These are phyloP conservation scores for Tretioscincus oriximinensis DNA, from an alignment of 2,113 vertebrate genomes.

Conservation along the genomic window DNA sequence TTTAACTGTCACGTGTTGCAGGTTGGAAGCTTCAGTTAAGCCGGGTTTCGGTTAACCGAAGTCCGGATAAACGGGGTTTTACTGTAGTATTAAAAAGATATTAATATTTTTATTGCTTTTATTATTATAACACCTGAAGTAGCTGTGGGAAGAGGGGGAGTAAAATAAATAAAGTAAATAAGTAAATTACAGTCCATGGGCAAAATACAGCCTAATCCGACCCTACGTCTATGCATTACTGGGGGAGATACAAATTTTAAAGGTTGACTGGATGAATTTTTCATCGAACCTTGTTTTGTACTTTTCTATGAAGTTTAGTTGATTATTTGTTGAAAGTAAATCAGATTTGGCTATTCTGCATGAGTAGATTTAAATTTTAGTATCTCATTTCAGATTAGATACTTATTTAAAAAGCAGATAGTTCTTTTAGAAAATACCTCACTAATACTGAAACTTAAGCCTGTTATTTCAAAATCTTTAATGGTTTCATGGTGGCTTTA, in stretches of 20 bases:
- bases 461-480: slow-evolving; percentile 46
- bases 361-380: not conserved
- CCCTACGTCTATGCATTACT: not conserved
- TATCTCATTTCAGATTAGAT: slow-evolving; percentile 35
- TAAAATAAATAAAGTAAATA: no score
- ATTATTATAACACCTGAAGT: no score
- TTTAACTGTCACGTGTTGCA: no score
- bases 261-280: not conserved
- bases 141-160: no score
- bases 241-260: not conserved
- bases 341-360: not conserved
- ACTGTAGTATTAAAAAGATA: no score
- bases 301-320: not conserved
- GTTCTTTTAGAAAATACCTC: slow-evolving; percentile 55
- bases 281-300: not conserved
- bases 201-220: no score
- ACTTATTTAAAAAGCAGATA: slow-evolving; percentile 41
- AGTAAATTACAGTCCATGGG: no score
- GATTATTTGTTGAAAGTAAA: not conserved
- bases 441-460: slow-evolving; percentile 49
- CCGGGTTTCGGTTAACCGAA: no score
- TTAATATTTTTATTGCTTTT: no score
- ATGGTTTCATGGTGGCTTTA: slow-evolving; percentile 40
- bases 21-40: no score
- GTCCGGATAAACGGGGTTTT: no score